Evolutionary conservation across 2,888 invertebrate genomes (phyloP).

Genomic region (Cotesia congregata): DNA sequence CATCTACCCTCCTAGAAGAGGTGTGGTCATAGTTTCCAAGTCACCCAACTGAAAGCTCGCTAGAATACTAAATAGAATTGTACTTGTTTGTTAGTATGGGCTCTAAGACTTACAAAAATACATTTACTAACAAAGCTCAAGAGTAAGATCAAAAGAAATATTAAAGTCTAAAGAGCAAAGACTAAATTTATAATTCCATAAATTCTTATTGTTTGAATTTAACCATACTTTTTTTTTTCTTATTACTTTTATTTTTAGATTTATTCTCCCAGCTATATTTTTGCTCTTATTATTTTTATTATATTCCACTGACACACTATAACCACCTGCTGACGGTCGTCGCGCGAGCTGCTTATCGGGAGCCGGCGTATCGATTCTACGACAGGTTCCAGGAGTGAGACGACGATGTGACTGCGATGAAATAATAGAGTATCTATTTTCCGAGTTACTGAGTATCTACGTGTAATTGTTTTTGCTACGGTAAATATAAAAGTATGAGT

Average conservation of each 20-base stretch:
- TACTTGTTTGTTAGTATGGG: background rate
- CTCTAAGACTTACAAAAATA: background rate
- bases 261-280: background rate
- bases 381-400: conserved; percentile 55
- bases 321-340: conserved; percentile 46
- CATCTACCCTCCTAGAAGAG: background rate
- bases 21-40: background rate
- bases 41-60: background rate
- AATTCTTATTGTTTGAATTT: background rate
- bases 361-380: conserved; percentile 63
- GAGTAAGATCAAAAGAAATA: background rate
- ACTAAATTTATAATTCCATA: background rate
- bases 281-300: background rate
- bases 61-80: background rate
- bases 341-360: conserved; percentile 44
- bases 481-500: too few relatives aligned
- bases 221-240: background rate
- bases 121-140: background rate
- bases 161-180: too few relatives aligned
- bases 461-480: too few relatives aligned
- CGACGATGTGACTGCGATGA: conserved; percentile 48
- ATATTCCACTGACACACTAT: conserved; percentile 20
- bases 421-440: conserved; percentile 1
- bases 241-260: too few relatives aligned
- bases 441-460: background rate